These are phyloP conservation scores for Porites australiensis DNA, from an alignment of 64 coral and sea anemone species.

Conservation along the genomic window DNA sequence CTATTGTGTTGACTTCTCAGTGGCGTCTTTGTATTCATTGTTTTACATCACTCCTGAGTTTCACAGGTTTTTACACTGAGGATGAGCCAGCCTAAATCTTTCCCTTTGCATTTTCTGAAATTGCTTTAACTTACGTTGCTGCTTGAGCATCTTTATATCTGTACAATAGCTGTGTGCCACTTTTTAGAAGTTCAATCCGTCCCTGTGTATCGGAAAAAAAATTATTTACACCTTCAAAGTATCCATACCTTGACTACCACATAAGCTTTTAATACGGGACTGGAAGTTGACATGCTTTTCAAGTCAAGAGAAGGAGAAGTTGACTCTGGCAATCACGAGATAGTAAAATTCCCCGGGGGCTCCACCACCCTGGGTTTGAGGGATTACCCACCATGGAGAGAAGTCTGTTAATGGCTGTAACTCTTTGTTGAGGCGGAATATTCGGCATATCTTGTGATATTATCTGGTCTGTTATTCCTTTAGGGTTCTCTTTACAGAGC, in stretches of 20 bases:
- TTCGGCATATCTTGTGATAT: conserved; percentile 93
- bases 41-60: no score
- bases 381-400: conserved; percentile 80
- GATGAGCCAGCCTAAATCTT: no score
- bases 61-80: background rate
- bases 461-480: conserved; percentile 88
- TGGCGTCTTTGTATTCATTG: no score
- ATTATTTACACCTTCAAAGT: no score
- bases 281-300: no score
- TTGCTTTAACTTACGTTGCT: conserved; percentile 66
- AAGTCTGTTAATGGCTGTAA: conserved; percentile 96
- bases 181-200: conserved; percentile 91
- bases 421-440: conserved; percentile 91
- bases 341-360: background rate
- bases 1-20: no score
- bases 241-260: no score
- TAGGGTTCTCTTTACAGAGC: conserved; percentile 90
- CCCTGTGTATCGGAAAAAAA: conserved; percentile 41
- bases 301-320: no score
- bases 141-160: conserved; percentile 96
- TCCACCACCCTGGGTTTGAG: no score
- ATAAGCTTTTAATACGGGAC: no score
- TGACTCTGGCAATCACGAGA: background rate
- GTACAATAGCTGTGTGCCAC: conserved; percentile 92
- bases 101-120: no score